Evolutionary conservation across 2,888 invertebrate genomes (phyloP).

Genomic region (Drosophila niveifrons): DNA sequence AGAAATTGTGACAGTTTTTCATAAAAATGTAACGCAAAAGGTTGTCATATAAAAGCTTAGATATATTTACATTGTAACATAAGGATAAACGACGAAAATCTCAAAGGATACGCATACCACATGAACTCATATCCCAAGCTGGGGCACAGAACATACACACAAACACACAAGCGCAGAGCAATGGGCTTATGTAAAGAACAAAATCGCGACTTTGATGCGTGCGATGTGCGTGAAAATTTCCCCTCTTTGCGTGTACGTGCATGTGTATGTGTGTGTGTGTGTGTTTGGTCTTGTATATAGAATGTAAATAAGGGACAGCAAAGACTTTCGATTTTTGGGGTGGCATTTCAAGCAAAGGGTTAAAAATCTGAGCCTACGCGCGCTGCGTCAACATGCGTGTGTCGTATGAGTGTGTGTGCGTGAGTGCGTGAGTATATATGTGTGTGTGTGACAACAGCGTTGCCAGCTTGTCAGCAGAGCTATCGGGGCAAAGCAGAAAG

Average conservation of each 20-base stretch:
- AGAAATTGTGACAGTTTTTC: slow-evolving; percentile 58
- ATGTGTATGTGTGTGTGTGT: slow-evolving; percentile 14
- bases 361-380: slow-evolving; percentile 76
- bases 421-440: slow-evolving; percentile 33
- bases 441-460: slow-evolving; percentile 60
- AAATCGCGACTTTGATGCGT: slow-evolving; percentile 67
- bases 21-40: slow-evolving; percentile 57
- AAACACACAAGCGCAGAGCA: slow-evolving; percentile 18
- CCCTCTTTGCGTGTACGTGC: slow-evolving; percentile 52
- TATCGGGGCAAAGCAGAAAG: slow-evolving; percentile 48
- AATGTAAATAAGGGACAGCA: slow-evolving; percentile 44
- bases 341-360: slow-evolving; percentile 65
- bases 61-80: slow-evolving; percentile 12
- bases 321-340: slow-evolving; percentile 55
- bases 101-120: slow-evolving; percentile 49
- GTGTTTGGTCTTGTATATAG: slow-evolving; percentile 43
- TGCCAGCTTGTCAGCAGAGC: slow-evolving; percentile 73
- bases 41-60: slow-evolving; percentile 23
- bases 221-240: slow-evolving; percentile 74
- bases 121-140: slow-evolving; percentile 8
- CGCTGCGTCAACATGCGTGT: slow-evolving; percentile 71
- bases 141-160: slow-evolving; percentile 11
- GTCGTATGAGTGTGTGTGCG: slow-evolving; percentile 29
- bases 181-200: slow-evolving; percentile 47
- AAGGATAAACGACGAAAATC: slow-evolving; percentile 32